These are phyloP conservation scores for Prionace glauca DNA, from an alignment of 2,797 vertebrate genomes.

Conservation along the genomic window DNA sequence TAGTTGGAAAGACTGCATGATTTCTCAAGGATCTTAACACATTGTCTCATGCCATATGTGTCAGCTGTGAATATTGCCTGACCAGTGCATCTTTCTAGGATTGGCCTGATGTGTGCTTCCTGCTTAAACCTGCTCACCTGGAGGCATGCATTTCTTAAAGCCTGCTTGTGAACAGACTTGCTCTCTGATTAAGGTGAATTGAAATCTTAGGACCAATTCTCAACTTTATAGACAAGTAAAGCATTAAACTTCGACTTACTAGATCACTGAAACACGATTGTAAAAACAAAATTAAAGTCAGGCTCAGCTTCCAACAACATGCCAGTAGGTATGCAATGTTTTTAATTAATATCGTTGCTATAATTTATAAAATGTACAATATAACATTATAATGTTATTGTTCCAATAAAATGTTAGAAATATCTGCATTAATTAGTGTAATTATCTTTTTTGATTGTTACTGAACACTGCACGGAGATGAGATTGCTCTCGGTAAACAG, in stretches of 20 bases:
- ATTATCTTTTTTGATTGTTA: not conserved
- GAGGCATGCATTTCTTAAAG: not conserved
- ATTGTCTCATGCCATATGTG: not conserved
- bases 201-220: not conserved
- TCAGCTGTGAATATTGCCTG: not conserved
- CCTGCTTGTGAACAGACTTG: not conserved
- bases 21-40: too few relatives aligned
- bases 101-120: not conserved
- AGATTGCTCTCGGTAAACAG: not conserved
- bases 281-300: not conserved
- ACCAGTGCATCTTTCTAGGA: not conserved
- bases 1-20: not conserved
- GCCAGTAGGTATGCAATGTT: not conserved
- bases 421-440: not conserved
- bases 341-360: not conserved
- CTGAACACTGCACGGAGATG: not conserved
- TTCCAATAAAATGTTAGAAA: not conserved
- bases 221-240: not conserved
- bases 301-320: not conserved
- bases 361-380: not conserved
- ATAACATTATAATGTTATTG: not conserved
- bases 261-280: not conserved
- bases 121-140: not conserved
- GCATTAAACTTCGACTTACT: not conserved
- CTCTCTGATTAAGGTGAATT: not conserved